Percentiles rank a stretch among this genome's conserved stretches.
Evolutionary conservation across 1,140 invertebrate species (phyloP).

Genomic region (Parasteatoda tepidariorum): DNA sequence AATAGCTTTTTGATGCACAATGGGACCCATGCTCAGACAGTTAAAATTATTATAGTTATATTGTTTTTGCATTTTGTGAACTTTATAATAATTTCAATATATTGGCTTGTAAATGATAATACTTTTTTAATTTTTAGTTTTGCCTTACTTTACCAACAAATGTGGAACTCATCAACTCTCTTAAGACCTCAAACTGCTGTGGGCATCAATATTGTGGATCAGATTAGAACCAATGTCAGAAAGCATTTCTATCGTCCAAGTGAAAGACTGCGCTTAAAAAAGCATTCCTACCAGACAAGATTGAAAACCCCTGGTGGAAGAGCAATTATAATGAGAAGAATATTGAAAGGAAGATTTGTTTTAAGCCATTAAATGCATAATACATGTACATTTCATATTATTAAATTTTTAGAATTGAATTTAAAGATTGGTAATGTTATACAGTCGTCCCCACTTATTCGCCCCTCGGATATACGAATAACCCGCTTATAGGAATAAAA

Average conservation of each 20-base stretch:
- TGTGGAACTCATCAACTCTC: background rate
- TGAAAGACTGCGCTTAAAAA: conserved; percentile 10
- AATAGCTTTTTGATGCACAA: no score
- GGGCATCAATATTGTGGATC: background rate
- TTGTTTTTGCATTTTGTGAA: no score
- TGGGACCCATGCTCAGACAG: no score
- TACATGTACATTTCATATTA: no score
- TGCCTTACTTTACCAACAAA: background rate
- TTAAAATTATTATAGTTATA: no score
- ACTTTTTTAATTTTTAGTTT: background rate
- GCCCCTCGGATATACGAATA: no score
- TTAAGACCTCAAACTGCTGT: background rate
- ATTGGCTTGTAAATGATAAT: no score
- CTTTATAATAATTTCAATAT: no score
- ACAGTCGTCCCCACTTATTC: no score
- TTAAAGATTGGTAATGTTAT: no score
- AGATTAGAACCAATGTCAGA: conserved; percentile 28
- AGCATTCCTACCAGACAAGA: conserved; percentile 18
- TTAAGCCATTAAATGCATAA: conserved; percentile 18
- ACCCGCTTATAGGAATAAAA: no score
- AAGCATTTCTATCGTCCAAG: conserved; percentile 29
- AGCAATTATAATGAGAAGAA: conserved; percentile 44
- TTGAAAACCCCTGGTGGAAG: conserved; percentile 38
- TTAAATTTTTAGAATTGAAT: no score
- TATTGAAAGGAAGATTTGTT: conserved; percentile 50